Percentiles rank a stretch among this genome's conserved stretches.
Evolutionary conservation across 2,797 vertebrate genomes (phyloP).

Genomic region (Enteromius thamalakanensis): DNA sequence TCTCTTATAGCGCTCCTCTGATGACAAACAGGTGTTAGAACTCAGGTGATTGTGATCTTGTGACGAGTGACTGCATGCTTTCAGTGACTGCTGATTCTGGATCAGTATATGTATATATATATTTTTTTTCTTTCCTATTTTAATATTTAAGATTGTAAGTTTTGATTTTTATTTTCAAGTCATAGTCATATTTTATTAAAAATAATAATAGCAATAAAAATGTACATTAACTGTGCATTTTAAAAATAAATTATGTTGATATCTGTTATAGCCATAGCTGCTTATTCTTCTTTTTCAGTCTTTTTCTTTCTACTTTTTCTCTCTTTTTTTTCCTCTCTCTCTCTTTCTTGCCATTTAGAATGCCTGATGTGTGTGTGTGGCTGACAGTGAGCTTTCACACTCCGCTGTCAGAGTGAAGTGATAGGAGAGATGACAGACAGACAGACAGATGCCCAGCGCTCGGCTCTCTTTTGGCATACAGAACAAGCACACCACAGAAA

Average conservation of each 20-base stretch:
- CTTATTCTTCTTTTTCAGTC: background rate
- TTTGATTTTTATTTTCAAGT: background rate
- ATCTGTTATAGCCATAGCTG: background rate
- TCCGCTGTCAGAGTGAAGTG: conserved; percentile 59
- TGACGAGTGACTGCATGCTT: too few relatives aligned
- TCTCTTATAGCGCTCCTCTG: too few relatives aligned
- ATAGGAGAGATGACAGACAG: conserved; percentile 57
- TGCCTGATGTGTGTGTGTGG: conserved; percentile 40
- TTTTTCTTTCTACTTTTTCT: background rate
- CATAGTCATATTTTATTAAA: background rate
- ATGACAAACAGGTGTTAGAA: too few relatives aligned
- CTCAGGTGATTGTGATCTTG: too few relatives aligned
- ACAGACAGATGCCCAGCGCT: conserved; percentile 48
- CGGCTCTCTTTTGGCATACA: conserved; percentile 43
- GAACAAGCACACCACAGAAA: conserved; percentile 41
- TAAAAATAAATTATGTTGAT: background rate
- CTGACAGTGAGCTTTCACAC: conserved; percentile 52
- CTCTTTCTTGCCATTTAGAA: conserved; percentile 41
- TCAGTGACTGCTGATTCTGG: too few relatives aligned
- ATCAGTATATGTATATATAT: background rate
- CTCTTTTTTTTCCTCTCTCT: background rate
- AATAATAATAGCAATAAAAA: background rate
- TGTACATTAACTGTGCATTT: background rate
- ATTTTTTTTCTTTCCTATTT: background rate
- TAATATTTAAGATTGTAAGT: background rate